phyloP scores from a whole-genome alignment of 2,888 invertebrate genomes.

The Eurytoma californica region DNA sequence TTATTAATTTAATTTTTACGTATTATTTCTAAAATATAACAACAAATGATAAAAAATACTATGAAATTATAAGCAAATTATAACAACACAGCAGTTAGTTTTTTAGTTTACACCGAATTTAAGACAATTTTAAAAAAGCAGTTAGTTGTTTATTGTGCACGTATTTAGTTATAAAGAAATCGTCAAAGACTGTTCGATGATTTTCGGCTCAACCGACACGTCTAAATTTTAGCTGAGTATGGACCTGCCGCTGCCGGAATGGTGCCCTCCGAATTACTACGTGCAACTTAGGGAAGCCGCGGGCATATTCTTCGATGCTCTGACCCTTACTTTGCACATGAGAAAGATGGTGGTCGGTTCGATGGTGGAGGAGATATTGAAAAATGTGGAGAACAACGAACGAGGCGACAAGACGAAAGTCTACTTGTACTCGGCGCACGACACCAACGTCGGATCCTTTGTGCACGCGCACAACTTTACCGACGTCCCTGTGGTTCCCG shows the following conservation, averaged over 20 bases:
- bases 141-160: too few relatives aligned
- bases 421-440: slow-evolving; percentile 12
- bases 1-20: too few relatives aligned
- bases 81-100: too few relatives aligned
- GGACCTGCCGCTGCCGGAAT: slow-evolving; percentile 12
- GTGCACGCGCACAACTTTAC: slow-evolving; percentile 7
- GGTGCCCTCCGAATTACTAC: neutral
- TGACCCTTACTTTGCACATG: neutral
- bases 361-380: neutral
- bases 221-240: slow-evolving; percentile 10
- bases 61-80: too few relatives aligned
- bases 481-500: neutral
- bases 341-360: neutral
- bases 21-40: too few relatives aligned
- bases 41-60: too few relatives aligned
- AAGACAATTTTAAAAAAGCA: too few relatives aligned
- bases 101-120: too few relatives aligned
- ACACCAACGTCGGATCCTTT: slow-evolving; percentile 14
- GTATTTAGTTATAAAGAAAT: too few relatives aligned
- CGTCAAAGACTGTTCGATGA: too few relatives aligned
- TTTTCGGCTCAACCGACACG: too few relatives aligned
- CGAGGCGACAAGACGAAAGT: neutral
- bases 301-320: neutral
- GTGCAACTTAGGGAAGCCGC: neutral
- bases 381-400: slow-evolving; percentile 3